Percentiles rank a stretch among this genome's conserved stretches.
These are phyloP conservation scores for Ennomos fuscantarius DNA, from an alignment of 2,888 invertebrate species.

Conservation along the genomic window DNA sequence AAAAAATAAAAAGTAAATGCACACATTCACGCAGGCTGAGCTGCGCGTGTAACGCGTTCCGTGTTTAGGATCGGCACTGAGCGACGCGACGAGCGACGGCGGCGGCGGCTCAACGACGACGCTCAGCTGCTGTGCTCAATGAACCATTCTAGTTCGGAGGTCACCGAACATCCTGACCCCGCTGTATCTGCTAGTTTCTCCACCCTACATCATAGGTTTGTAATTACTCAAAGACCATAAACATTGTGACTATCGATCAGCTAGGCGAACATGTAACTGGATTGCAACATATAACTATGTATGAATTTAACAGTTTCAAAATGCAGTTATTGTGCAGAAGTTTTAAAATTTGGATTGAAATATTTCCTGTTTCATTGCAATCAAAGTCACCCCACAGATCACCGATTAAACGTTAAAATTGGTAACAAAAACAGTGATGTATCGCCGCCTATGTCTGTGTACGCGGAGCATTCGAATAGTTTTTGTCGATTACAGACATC, in stretches of 20 bases:
- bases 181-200: conserved; percentile 68
- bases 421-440: conserved; percentile 14
- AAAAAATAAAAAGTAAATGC: conserved; percentile 59
- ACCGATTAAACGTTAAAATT: conserved; percentile 19
- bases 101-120: conserved; percentile 68
- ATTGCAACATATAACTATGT: no score
- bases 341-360: no score
- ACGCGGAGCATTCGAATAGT: conserved; percentile 46
- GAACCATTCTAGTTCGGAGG: conserved; percentile 82
- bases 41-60: conserved; percentile 79
- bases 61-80: conserved; percentile 80
- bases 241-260: conserved; percentile 39
- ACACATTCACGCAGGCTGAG: conserved; percentile 62
- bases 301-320: no score
- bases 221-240: conserved; percentile 28
- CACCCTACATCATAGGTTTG: conserved; percentile 53
- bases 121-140: conserved; percentile 81
- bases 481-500: conserved; percentile 55
- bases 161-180: conserved; percentile 76
- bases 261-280: no score
- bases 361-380: no score
- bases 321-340: no score
- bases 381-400: no score
- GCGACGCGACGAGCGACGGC: conserved; percentile 61
- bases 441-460: conserved; percentile 20